These are phyloP conservation scores for Chlamydotis undulata DNA, from an alignment of 2,113 vertebrate genomes.

Conservation along the genomic window DNA sequence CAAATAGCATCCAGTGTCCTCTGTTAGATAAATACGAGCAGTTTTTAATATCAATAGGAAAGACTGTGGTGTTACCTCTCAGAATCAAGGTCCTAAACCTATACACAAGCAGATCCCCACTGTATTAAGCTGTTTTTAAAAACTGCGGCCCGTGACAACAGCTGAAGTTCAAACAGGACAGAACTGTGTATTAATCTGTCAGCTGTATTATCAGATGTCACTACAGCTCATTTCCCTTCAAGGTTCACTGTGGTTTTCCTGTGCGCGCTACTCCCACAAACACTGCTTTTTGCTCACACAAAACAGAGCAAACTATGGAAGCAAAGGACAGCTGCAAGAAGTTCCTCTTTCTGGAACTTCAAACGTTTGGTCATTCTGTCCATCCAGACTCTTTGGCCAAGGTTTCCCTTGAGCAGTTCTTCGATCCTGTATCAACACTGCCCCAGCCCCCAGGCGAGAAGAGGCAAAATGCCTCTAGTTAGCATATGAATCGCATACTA, in stretches of 20 bases:
- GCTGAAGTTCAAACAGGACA: background rate
- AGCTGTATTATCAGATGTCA: background rate
- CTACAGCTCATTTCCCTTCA: background rate
- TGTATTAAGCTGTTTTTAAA: background rate
- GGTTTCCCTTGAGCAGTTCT: background rate
- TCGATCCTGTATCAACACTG: background rate
- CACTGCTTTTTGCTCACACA: background rate
- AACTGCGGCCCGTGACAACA: background rate
- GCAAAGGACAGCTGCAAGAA: background rate
- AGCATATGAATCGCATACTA: background rate
- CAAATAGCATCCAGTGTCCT: background rate
- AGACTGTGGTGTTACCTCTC: background rate
- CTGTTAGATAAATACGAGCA: background rate
- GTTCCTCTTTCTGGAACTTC: background rate
- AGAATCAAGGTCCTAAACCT: background rate
- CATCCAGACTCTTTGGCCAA: background rate
- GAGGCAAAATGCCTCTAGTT: background rate
- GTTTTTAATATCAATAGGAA: background rate
- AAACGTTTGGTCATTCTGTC: background rate
- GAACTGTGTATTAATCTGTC: background rate
- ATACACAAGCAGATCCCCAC: background rate
- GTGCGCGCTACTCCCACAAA: background rate
- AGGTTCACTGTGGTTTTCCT: background rate
- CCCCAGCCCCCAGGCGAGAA: background rate
- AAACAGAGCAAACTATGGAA: background rate